phyloP scores from a whole-genome alignment of 2,797 vertebrate genomes.

The Enteromius trimaculatus region DNA sequence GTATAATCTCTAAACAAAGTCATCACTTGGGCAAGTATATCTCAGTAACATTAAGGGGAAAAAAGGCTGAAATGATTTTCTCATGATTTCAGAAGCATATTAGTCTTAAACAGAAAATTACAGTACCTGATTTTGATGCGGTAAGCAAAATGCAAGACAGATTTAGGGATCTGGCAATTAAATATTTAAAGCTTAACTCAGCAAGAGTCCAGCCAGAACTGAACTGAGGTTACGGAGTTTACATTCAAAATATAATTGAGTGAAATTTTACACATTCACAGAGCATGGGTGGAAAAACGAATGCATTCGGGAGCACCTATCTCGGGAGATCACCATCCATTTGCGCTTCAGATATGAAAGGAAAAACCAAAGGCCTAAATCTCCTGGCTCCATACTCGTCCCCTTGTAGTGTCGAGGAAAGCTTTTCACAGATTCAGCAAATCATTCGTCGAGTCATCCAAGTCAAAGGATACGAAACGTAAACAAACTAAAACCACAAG shows the following conservation, averaged over 20 bases:
- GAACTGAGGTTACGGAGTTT: not conserved
- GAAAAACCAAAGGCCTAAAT: not conserved
- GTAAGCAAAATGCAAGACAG: constrained; percentile 7
- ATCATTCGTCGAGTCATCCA: not conserved
- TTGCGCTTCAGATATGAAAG: constrained; percentile 6
- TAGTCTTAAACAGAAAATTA: not conserved
- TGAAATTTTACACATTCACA: not conserved
- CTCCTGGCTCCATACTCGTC: not conserved
- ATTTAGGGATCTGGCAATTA: constrained; percentile 16
- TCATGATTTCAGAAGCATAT: not conserved
- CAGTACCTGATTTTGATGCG: constrained; percentile 1
- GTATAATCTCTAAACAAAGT: not conserved
- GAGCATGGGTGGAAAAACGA: not conserved
- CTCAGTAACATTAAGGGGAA: not conserved
- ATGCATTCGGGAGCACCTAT: not conserved
- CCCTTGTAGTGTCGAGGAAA: constrained; percentile 2
- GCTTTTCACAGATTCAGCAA: constrained; percentile 9
- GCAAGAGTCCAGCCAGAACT: not conserved
- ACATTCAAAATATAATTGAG: constrained; percentile 24
- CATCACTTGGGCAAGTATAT: not conserved
- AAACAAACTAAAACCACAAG: not conserved
- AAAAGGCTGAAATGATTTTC: not conserved
- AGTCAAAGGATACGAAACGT: constrained; percentile 4
- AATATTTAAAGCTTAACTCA: constrained; percentile 28
- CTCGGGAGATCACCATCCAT: not conserved